Conservation (phyloP, 2,113 vertebrate species). For the Chloropsis cyanopogon region DNA sequence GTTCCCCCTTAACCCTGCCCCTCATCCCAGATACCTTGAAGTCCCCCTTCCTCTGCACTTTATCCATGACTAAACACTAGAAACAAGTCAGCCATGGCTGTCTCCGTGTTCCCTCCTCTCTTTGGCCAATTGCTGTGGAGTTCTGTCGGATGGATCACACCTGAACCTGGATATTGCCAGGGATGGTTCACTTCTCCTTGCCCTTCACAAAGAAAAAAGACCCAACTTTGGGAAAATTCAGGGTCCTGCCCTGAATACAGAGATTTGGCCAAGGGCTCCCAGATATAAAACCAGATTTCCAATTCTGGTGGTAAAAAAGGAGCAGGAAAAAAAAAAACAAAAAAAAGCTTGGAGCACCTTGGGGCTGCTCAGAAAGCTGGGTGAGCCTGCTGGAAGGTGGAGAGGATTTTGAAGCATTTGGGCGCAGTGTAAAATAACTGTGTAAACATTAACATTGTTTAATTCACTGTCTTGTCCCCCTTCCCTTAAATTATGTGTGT, state of each 20-base stretch:
- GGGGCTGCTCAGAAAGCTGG: background rate
- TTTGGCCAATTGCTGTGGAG: background rate
- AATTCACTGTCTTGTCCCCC: background rate
- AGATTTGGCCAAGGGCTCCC: background rate
- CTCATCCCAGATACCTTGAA: background rate
- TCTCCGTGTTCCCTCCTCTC: background rate
- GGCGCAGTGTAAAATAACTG: background rate
- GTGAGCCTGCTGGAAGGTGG: background rate
- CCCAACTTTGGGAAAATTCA: background rate
- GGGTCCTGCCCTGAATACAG: background rate
- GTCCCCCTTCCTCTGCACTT: conserved; percentile 13
- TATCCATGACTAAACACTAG: background rate
- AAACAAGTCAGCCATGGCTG: background rate
- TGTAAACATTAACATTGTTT: background rate
- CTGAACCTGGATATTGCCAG: background rate
- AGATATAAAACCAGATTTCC: background rate
- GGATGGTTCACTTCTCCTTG: background rate
- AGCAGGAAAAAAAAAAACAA: background rate
- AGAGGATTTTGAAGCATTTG: background rate
- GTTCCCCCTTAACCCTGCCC: background rate
- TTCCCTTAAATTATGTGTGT: background rate
- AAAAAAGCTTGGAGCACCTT: background rate
- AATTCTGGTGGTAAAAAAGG: background rate
- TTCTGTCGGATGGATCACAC: rapidly evolving
- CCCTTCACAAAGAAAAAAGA: background rate